Percentiles rank a stretch among this genome's conserved stretches.
phyloP scores from a whole-genome alignment of 2,797 vertebrate species.

The Pachyuromys duprasi region DNA sequence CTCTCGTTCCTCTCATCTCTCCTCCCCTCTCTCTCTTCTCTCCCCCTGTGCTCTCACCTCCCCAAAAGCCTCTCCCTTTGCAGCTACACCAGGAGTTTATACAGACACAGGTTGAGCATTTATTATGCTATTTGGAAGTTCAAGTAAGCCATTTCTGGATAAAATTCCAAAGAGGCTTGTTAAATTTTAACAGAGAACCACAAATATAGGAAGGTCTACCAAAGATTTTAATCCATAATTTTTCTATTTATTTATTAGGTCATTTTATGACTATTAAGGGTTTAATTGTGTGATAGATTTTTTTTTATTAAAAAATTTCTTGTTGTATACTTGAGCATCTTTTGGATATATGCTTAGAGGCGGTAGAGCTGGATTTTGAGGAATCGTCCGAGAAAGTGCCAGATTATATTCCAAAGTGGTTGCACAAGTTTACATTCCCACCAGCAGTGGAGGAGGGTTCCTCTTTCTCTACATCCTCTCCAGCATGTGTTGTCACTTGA shows the following conservation, averaged over 20 bases:
- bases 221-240: background rate
- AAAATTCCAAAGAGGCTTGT: slow-evolving; percentile 40
- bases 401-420: too few relatives aligned
- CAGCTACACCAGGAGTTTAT: background rate
- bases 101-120: background rate
- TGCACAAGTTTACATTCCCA: too few relatives aligned
- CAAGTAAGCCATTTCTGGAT: slow-evolving; percentile 34
- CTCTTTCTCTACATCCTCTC: too few relatives aligned
- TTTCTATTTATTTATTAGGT: background rate
- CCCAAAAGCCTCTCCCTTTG: too few relatives aligned
- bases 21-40: background rate
- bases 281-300: background rate
- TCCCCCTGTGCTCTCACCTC: too few relatives aligned
- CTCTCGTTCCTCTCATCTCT: rapidly evolving
- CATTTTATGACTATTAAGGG: background rate
- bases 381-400: too few relatives aligned
- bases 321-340: too few relatives aligned
- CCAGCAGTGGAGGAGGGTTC: too few relatives aligned
- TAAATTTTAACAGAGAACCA: slow-evolving; percentile 26
- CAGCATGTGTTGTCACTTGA: too few relatives aligned
- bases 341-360: too few relatives aligned
- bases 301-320: too few relatives aligned
- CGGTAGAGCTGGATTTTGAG: too few relatives aligned
- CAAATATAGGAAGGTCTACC: background rate
- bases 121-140: slow-evolving; percentile 41